A percentile compares a stretch with the other conserved stretches of the same genome.
These are phyloP conservation scores for Calephelis virginiensis DNA, from an alignment of 1,140 invertebrate genomes.

Conservation along the genomic window DNA sequence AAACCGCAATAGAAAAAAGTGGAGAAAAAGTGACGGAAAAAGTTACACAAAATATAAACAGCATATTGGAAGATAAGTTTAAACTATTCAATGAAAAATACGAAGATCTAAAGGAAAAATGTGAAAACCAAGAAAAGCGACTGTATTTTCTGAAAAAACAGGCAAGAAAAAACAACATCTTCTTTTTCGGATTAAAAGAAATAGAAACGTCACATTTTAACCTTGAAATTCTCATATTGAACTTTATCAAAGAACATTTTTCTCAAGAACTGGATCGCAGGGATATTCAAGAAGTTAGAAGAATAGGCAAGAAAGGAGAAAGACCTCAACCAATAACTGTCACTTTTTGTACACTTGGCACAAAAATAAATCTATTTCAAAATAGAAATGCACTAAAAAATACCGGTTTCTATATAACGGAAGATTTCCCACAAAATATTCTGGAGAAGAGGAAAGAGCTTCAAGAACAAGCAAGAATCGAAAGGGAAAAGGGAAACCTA, in stretches of 20 bases:
- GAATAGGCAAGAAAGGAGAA: constrained; percentile 14
- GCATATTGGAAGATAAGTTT: constrained; percentile 19
- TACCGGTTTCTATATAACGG: constrained; percentile 23
- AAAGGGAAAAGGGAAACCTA: constrained; percentile 27
- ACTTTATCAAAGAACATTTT: constrained; percentile 20
- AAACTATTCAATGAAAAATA: constrained; percentile 17
- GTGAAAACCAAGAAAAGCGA: constrained; percentile 21
- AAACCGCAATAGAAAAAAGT: constrained; percentile 18
- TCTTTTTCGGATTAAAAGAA: constrained; percentile 22
- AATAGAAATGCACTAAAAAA: constrained; percentile 11
- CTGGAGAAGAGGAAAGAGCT: constrained; percentile 23
- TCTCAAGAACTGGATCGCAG: constrained; percentile 16
- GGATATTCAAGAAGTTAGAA: constrained; percentile 8
- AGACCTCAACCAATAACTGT: constrained; percentile 21
- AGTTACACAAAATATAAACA: constrained; percentile 24
- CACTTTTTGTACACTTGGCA: constrained; percentile 17
- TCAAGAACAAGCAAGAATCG: constrained; percentile 1
- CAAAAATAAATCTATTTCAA: constrained; percentile 18
- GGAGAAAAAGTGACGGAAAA: constrained; percentile 13
- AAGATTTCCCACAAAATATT: constrained; percentile 30
- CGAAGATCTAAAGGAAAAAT: constrained; percentile 18
- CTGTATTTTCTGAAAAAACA: constrained; percentile 21
- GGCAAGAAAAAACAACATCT: constrained; percentile 18
- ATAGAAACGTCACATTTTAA: constrained; percentile 18
- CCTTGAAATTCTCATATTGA: constrained; percentile 10